Conservation (phyloP, 2,797 vertebrate genomes). For the Galaxias olidus region DNA sequence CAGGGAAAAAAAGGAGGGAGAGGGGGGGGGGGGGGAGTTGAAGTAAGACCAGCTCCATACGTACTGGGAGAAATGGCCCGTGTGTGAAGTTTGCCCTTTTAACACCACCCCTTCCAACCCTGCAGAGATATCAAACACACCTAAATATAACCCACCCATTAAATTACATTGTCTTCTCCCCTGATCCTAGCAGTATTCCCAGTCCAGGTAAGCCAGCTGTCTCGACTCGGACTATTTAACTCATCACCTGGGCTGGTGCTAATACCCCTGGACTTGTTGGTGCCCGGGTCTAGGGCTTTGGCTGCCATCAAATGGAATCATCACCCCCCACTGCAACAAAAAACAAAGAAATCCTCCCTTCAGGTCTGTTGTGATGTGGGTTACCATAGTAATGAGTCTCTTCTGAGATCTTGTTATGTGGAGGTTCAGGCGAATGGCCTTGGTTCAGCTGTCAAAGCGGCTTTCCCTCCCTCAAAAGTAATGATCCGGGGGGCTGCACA, state of each 20-base stretch:
- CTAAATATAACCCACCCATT: conserved; percentile 75
- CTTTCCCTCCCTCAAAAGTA: conserved; percentile 99
- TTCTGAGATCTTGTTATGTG: conserved; percentile 99
- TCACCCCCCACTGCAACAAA: conserved; percentile 86
- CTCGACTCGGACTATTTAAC: conserved; percentile 59
- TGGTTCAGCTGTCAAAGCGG: conserved; percentile 98
- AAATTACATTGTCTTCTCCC: conserved; percentile 70
- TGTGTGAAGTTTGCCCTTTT: conserved; percentile 61
- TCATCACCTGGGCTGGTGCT: conserved; percentile 64
- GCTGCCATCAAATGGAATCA: conserved; percentile 93
- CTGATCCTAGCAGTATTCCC: conserved; percentile 69
- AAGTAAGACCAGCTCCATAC: conserved; percentile 8
- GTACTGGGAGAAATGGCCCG: conserved; percentile 28
- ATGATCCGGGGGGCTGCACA: conserved; percentile 94
- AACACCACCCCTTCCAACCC: conserved; percentile 49
- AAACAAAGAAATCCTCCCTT: conserved; percentile 96
- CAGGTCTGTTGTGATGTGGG: conserved; percentile 92
- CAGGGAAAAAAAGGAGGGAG: not conserved
- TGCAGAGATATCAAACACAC: conserved; percentile 57
- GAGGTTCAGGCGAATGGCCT: conserved; percentile 89
- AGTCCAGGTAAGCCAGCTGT: conserved; percentile 44
- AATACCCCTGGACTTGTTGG: conserved; percentile 70
- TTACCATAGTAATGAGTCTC: conserved; percentile 98
- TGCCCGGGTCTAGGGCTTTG: conserved; percentile 78
- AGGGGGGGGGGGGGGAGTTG: not conserved